Conservation (phyloP, 2,888 invertebrate species). For the Nasonovia ribisnigri region DNA sequence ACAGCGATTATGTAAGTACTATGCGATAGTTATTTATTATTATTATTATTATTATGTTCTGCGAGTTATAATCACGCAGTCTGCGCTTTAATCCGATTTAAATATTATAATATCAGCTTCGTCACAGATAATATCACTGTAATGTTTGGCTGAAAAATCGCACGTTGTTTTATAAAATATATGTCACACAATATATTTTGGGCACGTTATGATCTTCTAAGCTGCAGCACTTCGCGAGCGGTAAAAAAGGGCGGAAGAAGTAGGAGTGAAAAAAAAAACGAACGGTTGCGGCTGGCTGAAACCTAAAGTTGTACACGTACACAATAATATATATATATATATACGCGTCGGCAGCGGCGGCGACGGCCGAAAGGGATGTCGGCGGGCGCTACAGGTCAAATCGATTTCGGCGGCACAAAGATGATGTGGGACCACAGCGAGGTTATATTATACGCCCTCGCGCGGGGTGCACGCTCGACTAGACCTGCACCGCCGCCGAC, state of each 20-base stretch:
- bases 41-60: background rate
- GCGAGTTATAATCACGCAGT: background rate
- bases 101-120: background rate
- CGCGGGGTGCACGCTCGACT: background rate
- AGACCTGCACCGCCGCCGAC: background rate
- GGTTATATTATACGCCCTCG: conserved; percentile 57
- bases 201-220: background rate
- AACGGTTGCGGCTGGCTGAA: conserved; percentile 3
- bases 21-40: background rate
- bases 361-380: conserved; percentile 20
- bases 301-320: conserved; percentile 24
- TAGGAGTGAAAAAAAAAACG: background rate
- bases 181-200: background rate
- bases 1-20: background rate
- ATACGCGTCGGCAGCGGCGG: background rate
- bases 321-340: background rate
- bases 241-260: background rate
- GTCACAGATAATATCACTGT: background rate
- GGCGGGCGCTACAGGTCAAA: conserved; percentile 64
- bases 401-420: conserved; percentile 62
- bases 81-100: too few relatives aligned
- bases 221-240: background rate
- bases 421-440: conserved; percentile 55
- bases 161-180: background rate
- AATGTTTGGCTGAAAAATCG: background rate